Percentiles rank a stretch among this genome's conserved stretches.
Evolutionary conservation across 2,888 invertebrate genomes (phyloP).

Genomic region (Electrophaes corylata): DNA sequence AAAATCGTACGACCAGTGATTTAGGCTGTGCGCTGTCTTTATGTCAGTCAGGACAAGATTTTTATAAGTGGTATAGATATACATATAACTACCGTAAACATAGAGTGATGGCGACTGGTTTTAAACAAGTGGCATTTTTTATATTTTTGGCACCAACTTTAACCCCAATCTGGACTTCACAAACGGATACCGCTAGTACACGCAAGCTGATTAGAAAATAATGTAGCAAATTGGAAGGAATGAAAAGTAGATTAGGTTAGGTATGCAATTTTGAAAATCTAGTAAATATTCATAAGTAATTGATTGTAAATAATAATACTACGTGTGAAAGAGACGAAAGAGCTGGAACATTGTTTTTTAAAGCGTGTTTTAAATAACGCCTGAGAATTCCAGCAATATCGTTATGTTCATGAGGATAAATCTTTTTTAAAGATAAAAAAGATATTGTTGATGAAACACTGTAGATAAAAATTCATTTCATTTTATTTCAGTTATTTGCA

Average conservation of each 20-base stretch:
- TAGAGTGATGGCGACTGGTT: background rate
- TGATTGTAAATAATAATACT: background rate
- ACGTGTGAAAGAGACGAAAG: background rate
- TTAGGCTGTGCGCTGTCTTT: no score
- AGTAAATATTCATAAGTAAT: no score
- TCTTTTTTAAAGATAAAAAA: background rate
- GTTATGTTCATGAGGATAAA: slow-evolving; percentile 34
- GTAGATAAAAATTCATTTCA: no score
- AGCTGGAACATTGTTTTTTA: slow-evolving; percentile 41
- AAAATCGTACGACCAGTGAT: no score
- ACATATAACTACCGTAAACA: background rate
- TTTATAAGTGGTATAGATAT: no score
- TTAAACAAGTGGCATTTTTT: background rate
- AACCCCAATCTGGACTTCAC: slow-evolving; percentile 42
- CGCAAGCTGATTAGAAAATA: background rate
- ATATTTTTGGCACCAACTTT: slow-evolving; percentile 46
- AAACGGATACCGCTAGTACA: no score
- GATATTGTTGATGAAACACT: background rate
- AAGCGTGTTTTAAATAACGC: slow-evolving; percentile 35
- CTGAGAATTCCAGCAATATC: slow-evolving; percentile 51
- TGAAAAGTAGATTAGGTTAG: background rate
- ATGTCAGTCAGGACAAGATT: no score
- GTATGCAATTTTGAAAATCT: background rate
- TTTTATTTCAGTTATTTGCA: no score
- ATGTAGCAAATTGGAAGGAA: background rate